Base-by-base conservation (phyloP, 2,113 vertebrate genomes). In the Steatornis caripensis region DNA sequence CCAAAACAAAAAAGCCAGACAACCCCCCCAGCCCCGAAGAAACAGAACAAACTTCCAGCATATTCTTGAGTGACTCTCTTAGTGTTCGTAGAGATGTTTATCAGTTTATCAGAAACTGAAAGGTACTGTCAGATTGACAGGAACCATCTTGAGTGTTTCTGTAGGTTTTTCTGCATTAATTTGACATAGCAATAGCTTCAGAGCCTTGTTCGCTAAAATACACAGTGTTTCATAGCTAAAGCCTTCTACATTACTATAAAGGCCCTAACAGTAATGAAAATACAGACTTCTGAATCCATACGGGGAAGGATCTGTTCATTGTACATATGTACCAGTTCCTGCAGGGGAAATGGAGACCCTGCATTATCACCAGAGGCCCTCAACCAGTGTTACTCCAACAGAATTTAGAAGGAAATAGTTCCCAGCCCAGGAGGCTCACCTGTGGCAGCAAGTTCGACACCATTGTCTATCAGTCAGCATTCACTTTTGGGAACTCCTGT, bases 1-100 rank as follows among this genome's bases (percentile, higher is more conserved):
- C 1, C 10, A 46, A 69, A 65, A 2, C 16, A 39, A 39, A 74
- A 46, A 57, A 89, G 5, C 0, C 1, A 76, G 27, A 24, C 11
- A 37, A 0, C 0, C 0, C 3, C n/a, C n/a, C n/a, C n/a, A n/a
- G n/a, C n/a, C n/a, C 30, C 2, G 7, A 79, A 53, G 24, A 77
- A 78, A 51, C 81, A 62, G 65, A 84, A 27, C 19, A 74, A 58
- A 87, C 12, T 91, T 89, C 21, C 8, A 39, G 30, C 70, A 49
- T 79, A 36, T 21, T 72, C 27, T 66, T 1, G 3, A 58, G 43
- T 66, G 32, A 65, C 26, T 80, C 8, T 78, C 23, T 43, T 43
- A 34, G 41, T 43, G 17, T 82, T 79, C 2, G 0, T 15, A 51
- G 43, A 43, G 13, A 8, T 88, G 10, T 75, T 65, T 75, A 60